Evolutionary conservation across 2,888 invertebrate species (phyloP).

Genomic region (Tenthredo notha): DNA sequence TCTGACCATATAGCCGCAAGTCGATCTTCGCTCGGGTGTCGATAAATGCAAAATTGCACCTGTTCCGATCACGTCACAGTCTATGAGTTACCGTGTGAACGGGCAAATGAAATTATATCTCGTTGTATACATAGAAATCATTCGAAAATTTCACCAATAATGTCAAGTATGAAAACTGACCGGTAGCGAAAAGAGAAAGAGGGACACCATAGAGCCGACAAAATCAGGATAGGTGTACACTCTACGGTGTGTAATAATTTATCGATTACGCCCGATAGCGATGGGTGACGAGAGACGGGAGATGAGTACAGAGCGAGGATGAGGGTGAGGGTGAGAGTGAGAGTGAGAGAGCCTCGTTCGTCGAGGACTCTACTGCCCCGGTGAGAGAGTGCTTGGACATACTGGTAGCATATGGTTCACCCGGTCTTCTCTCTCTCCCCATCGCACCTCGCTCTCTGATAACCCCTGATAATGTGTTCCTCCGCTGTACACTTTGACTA

Average conservation of each 20-base stretch:
- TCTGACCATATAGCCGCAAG: not conserved
- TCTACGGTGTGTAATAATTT: slow-evolving; percentile 70
- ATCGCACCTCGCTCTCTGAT: slow-evolving; percentile 62
- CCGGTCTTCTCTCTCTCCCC: slow-evolving; percentile 56
- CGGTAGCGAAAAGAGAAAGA: not conserved
- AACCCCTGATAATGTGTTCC: slow-evolving; percentile 70
- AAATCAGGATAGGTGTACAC: slow-evolving; percentile 44
- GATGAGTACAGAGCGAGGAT: slow-evolving; percentile 13
- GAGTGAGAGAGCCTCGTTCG: slow-evolving; percentile 55
- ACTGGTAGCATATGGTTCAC: slow-evolving; percentile 72
- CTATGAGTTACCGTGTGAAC: slow-evolving; percentile 2
- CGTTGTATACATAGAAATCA: no score
- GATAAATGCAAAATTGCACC: slow-evolving; percentile 3
- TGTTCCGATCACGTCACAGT: slow-evolving; percentile 18
- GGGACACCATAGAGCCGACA: not conserved
- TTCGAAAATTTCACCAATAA: no score
- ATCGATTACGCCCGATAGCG: slow-evolving; percentile 72
- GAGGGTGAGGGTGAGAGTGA: slow-evolving; percentile 53
- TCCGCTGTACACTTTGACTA: not conserved
- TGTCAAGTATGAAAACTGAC: not conserved
- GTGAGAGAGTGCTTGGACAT: slow-evolving; percentile 73
- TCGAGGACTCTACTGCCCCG: slow-evolving; percentile 69
- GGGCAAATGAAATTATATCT: no score
- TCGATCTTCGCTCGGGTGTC: not conserved
- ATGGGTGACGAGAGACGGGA: slow-evolving; percentile 53